Conservation (phyloP, 2,797 vertebrate species). For the Pristis pectinata region DNA sequence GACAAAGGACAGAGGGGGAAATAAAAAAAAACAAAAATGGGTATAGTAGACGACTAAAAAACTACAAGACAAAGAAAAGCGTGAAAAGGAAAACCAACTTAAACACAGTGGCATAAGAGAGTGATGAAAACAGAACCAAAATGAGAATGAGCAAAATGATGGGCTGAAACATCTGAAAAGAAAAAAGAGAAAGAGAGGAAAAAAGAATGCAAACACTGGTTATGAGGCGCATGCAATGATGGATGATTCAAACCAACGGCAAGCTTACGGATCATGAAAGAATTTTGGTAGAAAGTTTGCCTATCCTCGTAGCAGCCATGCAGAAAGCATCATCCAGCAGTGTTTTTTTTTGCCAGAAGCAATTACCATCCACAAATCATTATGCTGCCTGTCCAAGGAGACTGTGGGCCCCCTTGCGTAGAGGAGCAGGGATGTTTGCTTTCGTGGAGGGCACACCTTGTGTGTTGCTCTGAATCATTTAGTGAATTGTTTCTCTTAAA, state of each 20-base stretch:
- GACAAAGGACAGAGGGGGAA: slow-evolving; percentile 51
- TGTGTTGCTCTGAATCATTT: slow-evolving; percentile 16
- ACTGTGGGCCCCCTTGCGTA: background rate
- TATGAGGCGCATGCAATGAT: slow-evolving; percentile 92
- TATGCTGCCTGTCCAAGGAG: background rate
- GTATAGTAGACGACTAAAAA: slow-evolving; percentile 62
- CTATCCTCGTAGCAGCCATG: slow-evolving; percentile 2
- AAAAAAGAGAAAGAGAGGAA: slow-evolving; percentile 68
- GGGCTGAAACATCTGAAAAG: slow-evolving; percentile 85
- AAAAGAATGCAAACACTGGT: slow-evolving; percentile 85
- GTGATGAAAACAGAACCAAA: slow-evolving; percentile 79
- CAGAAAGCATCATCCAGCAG: background rate
- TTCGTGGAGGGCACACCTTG: background rate
- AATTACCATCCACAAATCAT: background rate
- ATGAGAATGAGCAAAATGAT: slow-evolving; percentile 83
- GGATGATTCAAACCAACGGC: slow-evolving; percentile 81
- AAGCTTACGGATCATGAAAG: slow-evolving; percentile 62
- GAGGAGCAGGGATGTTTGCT: background rate
- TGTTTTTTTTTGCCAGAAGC: background rate
- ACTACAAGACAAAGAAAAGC: slow-evolving; percentile 86
- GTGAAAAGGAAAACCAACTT: slow-evolving; percentile 84
- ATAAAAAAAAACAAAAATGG: slow-evolving; percentile 63
- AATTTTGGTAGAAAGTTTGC: slow-evolving; percentile 49
- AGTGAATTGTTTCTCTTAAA: background rate
- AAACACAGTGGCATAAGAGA: slow-evolving; percentile 81